A percentile compares a stretch with the other conserved stretches of the same genome.
Conservation (phyloP, 2,113 vertebrate genomes). For the Paedocypris sp. region DNA sequence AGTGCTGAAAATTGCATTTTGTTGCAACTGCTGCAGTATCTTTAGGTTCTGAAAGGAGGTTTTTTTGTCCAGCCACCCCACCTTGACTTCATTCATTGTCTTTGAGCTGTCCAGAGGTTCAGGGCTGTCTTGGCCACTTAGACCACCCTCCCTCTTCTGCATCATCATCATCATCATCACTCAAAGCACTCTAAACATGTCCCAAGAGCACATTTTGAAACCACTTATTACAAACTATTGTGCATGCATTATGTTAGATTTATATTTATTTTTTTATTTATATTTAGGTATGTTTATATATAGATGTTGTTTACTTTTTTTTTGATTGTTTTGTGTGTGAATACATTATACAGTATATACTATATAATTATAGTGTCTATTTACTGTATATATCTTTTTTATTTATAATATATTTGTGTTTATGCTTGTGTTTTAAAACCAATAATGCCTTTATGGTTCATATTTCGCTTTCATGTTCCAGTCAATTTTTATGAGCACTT, state of each 20-base stretch:
- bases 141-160: constrained; percentile 16
- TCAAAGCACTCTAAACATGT: constrained; percentile 3
- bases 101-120: constrained; percentile 6
- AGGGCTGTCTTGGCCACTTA: constrained; percentile 11
- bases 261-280: too few species aligned
- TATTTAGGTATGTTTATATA: too few species aligned
- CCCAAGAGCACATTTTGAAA: neutral
- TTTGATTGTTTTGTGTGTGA: too few species aligned
- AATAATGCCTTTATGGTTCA: constrained; percentile 16
- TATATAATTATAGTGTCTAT: too few species aligned
- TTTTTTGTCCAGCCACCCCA: constrained; percentile 6
- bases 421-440: too few species aligned
- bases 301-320: too few species aligned
- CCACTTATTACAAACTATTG: neutral
- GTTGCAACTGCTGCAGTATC: neutral
- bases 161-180: neutral
- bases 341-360: too few species aligned
- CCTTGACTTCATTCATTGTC: neutral
- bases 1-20: constrained; percentile 26
- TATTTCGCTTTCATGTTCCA: constrained; percentile 32
- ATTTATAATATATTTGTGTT: too few species aligned
- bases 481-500: constrained; percentile 37
- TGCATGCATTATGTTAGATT: too few species aligned
- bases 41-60: neutral
- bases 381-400: too few species aligned